A percentile compares a stretch with the other conserved stretches of the same genome.
phyloP scores from a whole-genome alignment of 2,888 invertebrate species.

The Tricholauxania praeusta region DNA sequence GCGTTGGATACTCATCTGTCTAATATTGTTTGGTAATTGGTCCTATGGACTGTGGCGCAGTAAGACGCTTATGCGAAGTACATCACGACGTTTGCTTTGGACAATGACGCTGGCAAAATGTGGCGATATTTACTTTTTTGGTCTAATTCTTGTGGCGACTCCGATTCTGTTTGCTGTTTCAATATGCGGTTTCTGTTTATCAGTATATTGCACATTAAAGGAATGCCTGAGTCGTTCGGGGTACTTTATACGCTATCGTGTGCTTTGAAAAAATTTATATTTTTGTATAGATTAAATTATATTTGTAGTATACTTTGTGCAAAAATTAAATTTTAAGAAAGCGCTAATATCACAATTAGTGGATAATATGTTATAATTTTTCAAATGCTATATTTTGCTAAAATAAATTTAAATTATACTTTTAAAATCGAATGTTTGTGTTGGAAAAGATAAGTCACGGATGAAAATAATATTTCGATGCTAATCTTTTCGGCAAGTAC shows the following conservation, averaged over 20 bases:
- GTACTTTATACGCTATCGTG: constrained; percentile 26
- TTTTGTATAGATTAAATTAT: background rate
- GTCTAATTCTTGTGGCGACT: constrained; percentile 47
- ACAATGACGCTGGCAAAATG: constrained; percentile 56
- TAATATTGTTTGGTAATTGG: constrained; percentile 34
- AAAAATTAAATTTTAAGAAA: no score
- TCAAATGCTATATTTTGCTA: no score
- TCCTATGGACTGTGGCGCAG: constrained; percentile 46
- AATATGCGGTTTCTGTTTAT: constrained; percentile 50
- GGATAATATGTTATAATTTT: no score
- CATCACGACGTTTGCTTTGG: constrained; percentile 56
- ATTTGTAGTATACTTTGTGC: no score
- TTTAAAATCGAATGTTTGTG: no score
- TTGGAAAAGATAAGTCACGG: no score
- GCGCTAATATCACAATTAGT: no score
- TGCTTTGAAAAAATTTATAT: constrained; percentile 21
- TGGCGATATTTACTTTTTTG: constrained; percentile 51
- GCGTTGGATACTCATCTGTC: background rate
- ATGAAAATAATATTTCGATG: no score
- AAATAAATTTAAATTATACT: no score
- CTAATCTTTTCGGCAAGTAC: no score
- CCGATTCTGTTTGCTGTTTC: constrained; percentile 55
- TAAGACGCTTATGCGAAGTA: constrained; percentile 49
- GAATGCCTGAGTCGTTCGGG: constrained; percentile 29
- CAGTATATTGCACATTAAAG: constrained; percentile 44